Base-by-base conservation (phyloP, 2,797 vertebrate genomes). In the Danio aesculapii region DNA sequence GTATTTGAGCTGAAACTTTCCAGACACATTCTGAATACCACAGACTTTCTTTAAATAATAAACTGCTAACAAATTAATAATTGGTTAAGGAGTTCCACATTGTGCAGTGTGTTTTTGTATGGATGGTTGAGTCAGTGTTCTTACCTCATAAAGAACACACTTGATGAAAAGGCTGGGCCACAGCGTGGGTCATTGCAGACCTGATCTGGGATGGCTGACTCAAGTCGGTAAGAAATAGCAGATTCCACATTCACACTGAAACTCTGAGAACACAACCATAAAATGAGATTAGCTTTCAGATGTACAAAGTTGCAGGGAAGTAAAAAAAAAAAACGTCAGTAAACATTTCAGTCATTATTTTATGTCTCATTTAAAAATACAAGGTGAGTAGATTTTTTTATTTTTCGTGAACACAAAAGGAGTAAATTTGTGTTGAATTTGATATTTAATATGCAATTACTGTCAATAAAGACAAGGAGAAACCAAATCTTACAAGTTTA, bases 231-330 rank as follows among this genome's bases (percentile, higher is more conserved):
- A 1, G 97, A 94, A n/a, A 5, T 99, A 99, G 90, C 98, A 99
- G 90, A 99, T 99, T 21, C 98, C 98, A 89, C 98, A 99, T 86
- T 99, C 98, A 91, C 88, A 39, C 93, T 95, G 88, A 99, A 97
- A 70, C 94, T 96, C 98, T 99, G 86, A 44, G 41, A 43, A 59
- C 62, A 84, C 12, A 55, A 53, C 12, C 21, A 81, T 4, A 71
- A 61, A 55, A 67, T 46, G 10, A 67, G 8, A 76, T 2, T 10
- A 66, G 17, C 6, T 55, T 67, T 46, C 12, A 58, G 7, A 14
- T 46, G 11, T 58, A 21, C n/a, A 30, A 14, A 8, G 10, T 6
- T 12, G 16, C 16, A 70, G 16, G 53, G 8, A 75, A 39, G 47
- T 13, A 9, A n/a, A n/a, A n/a, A n/a, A n/a, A n/a, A n/a, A n/a